These are phyloP conservation scores for Rynchops niger DNA, from an alignment of 2,113 vertebrate species.

Conservation along the genomic window DNA sequence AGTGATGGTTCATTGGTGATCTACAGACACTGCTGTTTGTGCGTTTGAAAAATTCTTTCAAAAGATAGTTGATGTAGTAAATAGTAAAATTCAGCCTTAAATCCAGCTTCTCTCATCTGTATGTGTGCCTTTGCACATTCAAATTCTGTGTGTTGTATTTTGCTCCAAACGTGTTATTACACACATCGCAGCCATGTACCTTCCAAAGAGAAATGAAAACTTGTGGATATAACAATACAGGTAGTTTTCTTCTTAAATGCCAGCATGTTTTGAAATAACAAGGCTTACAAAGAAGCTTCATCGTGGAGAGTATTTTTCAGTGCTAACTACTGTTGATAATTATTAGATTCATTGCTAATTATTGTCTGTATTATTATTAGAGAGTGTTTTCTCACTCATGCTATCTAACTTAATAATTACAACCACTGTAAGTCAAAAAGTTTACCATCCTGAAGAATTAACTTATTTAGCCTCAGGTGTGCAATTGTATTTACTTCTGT, in stretches of 20 bases:
- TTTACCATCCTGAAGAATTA: background rate
- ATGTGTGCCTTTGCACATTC: background rate
- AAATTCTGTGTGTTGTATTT: background rate
- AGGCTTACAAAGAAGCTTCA: background rate
- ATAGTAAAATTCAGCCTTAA: background rate
- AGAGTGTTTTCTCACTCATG: background rate
- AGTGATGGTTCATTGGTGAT: background rate
- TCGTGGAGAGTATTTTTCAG: background rate
- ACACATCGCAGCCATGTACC: background rate
- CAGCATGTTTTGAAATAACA: background rate
- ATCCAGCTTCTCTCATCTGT: background rate
- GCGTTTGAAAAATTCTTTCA: background rate
- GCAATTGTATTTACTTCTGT: background rate
- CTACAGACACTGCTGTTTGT: background rate
- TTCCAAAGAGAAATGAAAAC: background rate
- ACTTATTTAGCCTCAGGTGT: background rate
- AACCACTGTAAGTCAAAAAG: background rate
- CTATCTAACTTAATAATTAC: background rate
- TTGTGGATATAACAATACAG: background rate
- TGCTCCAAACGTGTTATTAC: background rate
- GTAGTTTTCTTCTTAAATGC: background rate
- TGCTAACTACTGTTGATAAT: background rate
- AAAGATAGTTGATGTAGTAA: background rate
- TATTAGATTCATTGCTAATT: background rate
- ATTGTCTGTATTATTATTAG: slow-evolving; percentile 3